Evolutionary conservation across 2,113 vertebrate species (phyloP).

Genomic region (Peromyscus californicus): DNA sequence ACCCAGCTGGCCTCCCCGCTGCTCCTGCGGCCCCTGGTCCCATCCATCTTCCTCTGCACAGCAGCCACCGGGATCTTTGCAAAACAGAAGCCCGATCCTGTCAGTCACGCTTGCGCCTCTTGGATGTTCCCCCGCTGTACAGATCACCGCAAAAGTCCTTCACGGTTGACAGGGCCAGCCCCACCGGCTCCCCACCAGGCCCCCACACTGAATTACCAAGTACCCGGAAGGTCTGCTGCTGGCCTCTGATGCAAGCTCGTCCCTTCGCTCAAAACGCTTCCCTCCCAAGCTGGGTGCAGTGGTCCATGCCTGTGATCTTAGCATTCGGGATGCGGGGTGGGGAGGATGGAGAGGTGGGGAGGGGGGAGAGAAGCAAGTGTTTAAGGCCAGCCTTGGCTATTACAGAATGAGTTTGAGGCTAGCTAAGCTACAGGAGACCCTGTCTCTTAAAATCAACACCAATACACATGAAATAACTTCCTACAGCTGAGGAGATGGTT

Average conservation of each 20-base stretch:
- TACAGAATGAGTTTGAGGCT: neutral
- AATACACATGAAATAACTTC: neutral
- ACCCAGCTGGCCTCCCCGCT: conserved; percentile 43
- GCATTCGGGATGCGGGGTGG: neutral
- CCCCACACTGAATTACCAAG: neutral
- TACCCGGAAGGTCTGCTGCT: neutral
- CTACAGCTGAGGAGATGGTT: neutral
- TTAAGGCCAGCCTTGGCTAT: neutral
- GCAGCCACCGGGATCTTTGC: conserved; percentile 23
- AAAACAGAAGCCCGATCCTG: neutral
- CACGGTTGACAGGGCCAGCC: conserved; percentile 38
- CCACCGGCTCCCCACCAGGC: neutral
- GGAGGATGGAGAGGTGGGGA: no score
- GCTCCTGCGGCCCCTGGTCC: neutral
- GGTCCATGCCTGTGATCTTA: neutral
- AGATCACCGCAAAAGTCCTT: conserved; percentile 37
- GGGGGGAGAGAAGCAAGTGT: neutral
- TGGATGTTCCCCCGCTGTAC: neutral
- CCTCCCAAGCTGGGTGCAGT: neutral
- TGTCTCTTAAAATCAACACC: neutral
- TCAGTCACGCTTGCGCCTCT: conserved; percentile 43
- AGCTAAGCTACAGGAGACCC: neutral
- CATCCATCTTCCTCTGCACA: conserved; percentile 53
- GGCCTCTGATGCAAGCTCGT: neutral
- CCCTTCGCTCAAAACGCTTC: neutral